Evolutionary conservation across 2,888 invertebrate genomes (phyloP).

Genomic region (Petrophora chlorosata): DNA sequence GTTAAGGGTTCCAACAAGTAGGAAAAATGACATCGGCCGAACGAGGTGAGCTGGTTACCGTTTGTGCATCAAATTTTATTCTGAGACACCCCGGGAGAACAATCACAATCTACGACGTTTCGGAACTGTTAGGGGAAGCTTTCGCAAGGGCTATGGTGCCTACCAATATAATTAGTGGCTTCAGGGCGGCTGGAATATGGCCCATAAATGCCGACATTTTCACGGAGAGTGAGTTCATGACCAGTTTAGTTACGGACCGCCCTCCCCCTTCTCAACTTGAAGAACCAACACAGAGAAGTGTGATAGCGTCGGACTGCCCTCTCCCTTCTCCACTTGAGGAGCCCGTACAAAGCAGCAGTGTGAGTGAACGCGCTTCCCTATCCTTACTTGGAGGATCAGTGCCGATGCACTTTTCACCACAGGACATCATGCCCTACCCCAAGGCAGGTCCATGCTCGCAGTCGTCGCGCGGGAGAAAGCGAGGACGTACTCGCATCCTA

Average conservation of each 20-base stretch:
- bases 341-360: slow-evolving; percentile 14
- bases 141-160: slow-evolving; percentile 17
- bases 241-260: slow-evolving; percentile 23
- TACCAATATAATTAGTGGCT: slow-evolving; percentile 21
- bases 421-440: slow-evolving; percentile 6
- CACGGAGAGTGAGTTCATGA: slow-evolving; percentile 17
- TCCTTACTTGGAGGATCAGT: slow-evolving; percentile 10
- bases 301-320: no score
- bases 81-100: slow-evolving; percentile 6
- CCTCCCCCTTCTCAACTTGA: no score
- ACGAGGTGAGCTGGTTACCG: not conserved
- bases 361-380: slow-evolving; percentile 7
- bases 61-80: slow-evolving; percentile 10
- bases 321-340: slow-evolving; percentile 21
- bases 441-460: slow-evolving; percentile 8
- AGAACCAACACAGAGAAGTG: no score
- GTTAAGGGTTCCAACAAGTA: not conserved
- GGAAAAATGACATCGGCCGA: not conserved
- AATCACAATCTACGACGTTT: slow-evolving; percentile 17
- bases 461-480: slow-evolving; percentile 3
- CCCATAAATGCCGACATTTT: slow-evolving; percentile 17
- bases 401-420: slow-evolving; percentile 12
- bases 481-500: slow-evolving; percentile 12
- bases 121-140: slow-evolving; percentile 24
- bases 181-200: slow-evolving; percentile 2